Evolutionary conservation across 2,888 invertebrate genomes (phyloP), one percentile per base, ranked within the genome.

Genomic region (Leucania comma): DNA sequence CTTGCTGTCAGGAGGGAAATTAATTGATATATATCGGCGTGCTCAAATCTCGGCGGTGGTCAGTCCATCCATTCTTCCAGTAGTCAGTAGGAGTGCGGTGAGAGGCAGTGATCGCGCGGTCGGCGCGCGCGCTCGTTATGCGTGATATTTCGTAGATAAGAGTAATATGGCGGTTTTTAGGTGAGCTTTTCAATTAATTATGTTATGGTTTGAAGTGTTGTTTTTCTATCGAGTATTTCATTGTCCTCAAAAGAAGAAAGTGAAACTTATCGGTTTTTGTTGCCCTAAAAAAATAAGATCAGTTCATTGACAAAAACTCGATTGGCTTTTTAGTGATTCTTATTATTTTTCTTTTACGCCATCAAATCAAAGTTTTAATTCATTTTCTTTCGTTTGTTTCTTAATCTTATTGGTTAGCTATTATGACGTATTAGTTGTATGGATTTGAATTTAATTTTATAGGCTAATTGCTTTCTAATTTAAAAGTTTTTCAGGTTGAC

Each of bases 11-110:
- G 73, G 78, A 68, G 84, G 86, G 83, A 92, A n/a, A 91, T 93
- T 94, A 93, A 94, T 95, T 94, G 93, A 94, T 91, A 90, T 92
- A 93, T 90, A 91, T 80, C 65, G 68, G 80, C 67, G 81, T 80
- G 83, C 58, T 68, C 87, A 92, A 93, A 93, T 93, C 91, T 91
- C 90, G 72, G 90, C 82, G 65, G 63, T 56, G 57, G 60, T 90
- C 89, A 50, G 51, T 35, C 10, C 29, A 54, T 26, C 90, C 89
- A 68, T 24, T 90, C 91, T 89, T 38, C 51, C 42, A 42, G 4
- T 42, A 63, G 59, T 91, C 89, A 69, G 90, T 86, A 74, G 62
- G 65, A 77, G 74, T 62, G 87, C 88, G 89, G 88, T 89, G 87
- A 89, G 86, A 83, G 81, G 59, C 57, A 60, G 65, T 64, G 68